Evolutionary conservation across 2,113 vertebrate genomes (phyloP).

Genomic region (Thryonomys swinderianus): DNA sequence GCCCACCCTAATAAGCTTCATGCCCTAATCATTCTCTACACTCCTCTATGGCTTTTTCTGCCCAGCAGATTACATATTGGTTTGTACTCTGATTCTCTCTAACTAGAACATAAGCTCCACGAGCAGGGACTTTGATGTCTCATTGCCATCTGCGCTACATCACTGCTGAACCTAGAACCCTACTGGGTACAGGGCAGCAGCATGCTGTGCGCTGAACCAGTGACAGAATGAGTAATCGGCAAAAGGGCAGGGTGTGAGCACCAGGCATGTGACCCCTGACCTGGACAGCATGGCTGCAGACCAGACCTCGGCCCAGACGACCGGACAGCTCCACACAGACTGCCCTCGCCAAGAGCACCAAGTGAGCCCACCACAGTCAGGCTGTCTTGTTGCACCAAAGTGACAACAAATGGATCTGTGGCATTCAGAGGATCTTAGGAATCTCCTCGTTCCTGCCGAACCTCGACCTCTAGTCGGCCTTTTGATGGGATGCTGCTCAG

Average conservation of each 20-base stretch:
- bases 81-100: background rate
- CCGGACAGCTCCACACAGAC: background rate
- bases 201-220: background rate
- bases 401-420: background rate
- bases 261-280: background rate
- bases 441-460: background rate
- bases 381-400: background rate
- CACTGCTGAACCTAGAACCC: background rate
- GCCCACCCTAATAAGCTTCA: too few species aligned
- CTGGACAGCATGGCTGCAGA: rapidly evolving
- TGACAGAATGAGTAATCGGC: background rate
- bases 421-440: background rate
- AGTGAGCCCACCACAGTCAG: background rate
- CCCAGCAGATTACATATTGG: background rate
- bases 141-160: background rate
- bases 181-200: background rate
- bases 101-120: background rate
- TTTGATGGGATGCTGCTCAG: background rate
- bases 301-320: background rate
- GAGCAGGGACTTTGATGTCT: background rate
- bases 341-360: background rate
- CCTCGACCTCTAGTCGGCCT: background rate
- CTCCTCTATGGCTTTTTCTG: background rate
- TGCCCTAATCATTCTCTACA: too few species aligned
- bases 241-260: too few species aligned